Conservation (phyloP, 2,797 vertebrate species). For the Sebastes alutus region DNA sequence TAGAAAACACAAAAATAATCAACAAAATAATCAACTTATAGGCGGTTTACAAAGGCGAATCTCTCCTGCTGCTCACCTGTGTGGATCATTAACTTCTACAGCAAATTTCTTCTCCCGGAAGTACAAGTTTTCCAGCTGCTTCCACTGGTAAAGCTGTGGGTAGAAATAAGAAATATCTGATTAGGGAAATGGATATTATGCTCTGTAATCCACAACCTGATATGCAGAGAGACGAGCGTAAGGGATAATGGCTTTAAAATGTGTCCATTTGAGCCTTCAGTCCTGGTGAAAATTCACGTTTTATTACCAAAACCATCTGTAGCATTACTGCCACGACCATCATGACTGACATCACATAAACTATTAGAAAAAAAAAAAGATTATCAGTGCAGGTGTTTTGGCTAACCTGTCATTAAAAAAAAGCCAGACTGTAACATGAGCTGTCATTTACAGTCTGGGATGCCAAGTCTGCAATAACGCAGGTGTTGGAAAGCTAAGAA, state of each 20-base stretch:
- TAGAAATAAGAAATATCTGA: background rate
- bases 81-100: slow-evolving; percentile 97
- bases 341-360: slow-evolving; percentile 6
- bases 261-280: background rate
- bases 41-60: background rate
- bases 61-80: slow-evolving; percentile 83
- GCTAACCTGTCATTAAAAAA: slow-evolving; percentile 37
- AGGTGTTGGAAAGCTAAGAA: slow-evolving; percentile 59
- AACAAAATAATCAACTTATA: background rate
- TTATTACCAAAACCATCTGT: background rate
- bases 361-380: background rate
- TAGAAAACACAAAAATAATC: background rate
- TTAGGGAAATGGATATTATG: background rate
- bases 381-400: slow-evolving; percentile 25
- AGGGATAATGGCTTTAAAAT: background rate
- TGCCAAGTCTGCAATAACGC: slow-evolving; percentile 57
- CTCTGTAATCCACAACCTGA: background rate
- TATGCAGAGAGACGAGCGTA: background rate
- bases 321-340: background rate
- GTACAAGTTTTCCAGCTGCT: slow-evolving; percentile 97
- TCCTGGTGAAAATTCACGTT: background rate
- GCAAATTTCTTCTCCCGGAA: slow-evolving; percentile 99
- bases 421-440: slow-evolving; percentile 58
- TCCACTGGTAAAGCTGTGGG: slow-evolving; percentile 90
- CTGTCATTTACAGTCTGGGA: slow-evolving; percentile 64